These are phyloP conservation scores for Antennarius striatus DNA, from an alignment of 2,113 vertebrate species.

Conservation along the genomic window DNA sequence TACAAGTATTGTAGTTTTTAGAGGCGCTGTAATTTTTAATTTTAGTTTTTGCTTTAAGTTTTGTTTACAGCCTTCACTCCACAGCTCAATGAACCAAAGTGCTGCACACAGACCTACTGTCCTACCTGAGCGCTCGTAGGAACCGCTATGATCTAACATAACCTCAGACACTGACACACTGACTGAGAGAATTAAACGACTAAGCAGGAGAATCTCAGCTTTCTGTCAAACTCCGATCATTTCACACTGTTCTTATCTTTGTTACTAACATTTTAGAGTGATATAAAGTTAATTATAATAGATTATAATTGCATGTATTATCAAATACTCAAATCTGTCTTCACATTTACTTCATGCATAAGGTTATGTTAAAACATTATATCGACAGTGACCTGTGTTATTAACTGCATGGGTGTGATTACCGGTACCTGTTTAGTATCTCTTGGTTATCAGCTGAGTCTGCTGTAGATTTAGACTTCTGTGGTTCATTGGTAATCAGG, in stretches of 20 bases:
- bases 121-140: slow-evolving; percentile 18
- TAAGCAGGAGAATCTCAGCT: too few relatives aligned
- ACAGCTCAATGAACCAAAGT: slow-evolving; percentile 15
- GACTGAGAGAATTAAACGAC: too few relatives aligned
- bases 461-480: slow-evolving; percentile 3
- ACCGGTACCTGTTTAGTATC: not conserved
- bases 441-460: slow-evolving; percentile 9
- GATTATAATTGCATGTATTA: too few relatives aligned
- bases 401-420: not conserved
- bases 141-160: slow-evolving; percentile 10
- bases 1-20: not conserved
- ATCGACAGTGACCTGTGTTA: too few relatives aligned
- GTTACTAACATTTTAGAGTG: too few relatives aligned
- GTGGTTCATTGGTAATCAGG: slow-evolving; percentile 20
- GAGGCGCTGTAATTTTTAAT: not conserved
- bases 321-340: too few relatives aligned
- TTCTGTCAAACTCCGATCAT: too few relatives aligned
- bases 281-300: too few relatives aligned
- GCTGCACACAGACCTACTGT: too few relatives aligned
- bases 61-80: slow-evolving; percentile 1
- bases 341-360: too few relatives aligned
- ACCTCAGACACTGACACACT: not conserved
- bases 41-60: not conserved
- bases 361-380: too few relatives aligned
- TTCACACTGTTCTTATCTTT: too few relatives aligned